Conservation (phyloP, 2,888 invertebrate genomes). For the Rutpela maculata region DNA sequence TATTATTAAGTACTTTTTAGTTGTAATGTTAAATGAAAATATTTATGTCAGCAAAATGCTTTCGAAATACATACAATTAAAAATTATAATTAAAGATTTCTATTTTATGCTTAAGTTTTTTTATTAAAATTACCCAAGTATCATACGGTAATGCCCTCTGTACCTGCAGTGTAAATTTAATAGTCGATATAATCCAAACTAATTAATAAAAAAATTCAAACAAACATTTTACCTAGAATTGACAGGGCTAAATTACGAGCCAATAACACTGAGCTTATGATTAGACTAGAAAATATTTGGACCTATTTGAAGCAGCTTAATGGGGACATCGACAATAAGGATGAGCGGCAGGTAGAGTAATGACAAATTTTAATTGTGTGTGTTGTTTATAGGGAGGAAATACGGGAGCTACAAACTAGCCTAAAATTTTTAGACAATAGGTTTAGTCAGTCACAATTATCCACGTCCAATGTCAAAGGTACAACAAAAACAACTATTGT, state of each 20-base stretch:
- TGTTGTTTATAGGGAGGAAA: constrained; percentile 82
- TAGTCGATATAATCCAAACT: background rate
- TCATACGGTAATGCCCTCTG: background rate
- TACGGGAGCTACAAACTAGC: constrained; percentile 88
- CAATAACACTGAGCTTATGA: constrained; percentile 79
- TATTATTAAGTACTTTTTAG: no score
- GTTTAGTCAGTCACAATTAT: constrained; percentile 68
- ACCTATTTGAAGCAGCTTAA: constrained; percentile 77
- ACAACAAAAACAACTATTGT: constrained; percentile 44
- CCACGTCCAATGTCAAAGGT: constrained; percentile 66
- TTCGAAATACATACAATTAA: no score
- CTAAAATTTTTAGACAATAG: constrained; percentile 80
- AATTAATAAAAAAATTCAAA: background rate
- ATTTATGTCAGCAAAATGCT: no score
- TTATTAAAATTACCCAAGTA: no score
- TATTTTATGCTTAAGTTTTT: no score
- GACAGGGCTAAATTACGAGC: constrained; percentile 78
- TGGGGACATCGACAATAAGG: constrained; percentile 60
- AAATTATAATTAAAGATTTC: no score
- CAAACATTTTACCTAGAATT: constrained; percentile 72
- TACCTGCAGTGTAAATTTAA: background rate
- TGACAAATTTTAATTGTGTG: constrained; percentile 61
- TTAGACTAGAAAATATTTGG: constrained; percentile 79
- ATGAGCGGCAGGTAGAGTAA: constrained; percentile 57
- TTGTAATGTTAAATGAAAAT: no score